Percentiles rank a stretch among this genome's conserved stretches.
Conservation (phyloP, 2,797 vertebrate species). For the Threskiornis aethiopicus region DNA sequence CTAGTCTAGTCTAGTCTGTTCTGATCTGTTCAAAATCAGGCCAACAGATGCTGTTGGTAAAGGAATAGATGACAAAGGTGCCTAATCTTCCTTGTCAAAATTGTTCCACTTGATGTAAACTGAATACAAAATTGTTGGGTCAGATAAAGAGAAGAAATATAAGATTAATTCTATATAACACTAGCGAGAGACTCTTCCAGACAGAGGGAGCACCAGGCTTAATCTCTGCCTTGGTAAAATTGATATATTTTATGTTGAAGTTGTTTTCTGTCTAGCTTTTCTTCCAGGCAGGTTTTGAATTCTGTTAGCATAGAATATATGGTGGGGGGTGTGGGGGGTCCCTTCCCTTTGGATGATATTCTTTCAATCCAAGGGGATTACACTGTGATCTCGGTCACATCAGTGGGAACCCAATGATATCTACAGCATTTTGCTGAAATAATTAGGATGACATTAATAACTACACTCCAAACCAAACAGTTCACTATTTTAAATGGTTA, state of each 20-base stretch:
- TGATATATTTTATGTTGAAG: background rate
- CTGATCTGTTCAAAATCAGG: background rate
- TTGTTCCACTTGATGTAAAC: background rate
- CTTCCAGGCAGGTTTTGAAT: background rate
- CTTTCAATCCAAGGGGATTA: background rate
- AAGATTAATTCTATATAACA: background rate
- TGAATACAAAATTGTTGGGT: background rate
- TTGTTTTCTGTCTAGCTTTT: background rate
- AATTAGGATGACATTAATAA: background rate
- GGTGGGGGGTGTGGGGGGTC: background rate
- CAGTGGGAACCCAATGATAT: background rate
- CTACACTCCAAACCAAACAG: background rate
- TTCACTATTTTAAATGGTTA: background rate
- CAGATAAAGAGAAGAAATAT: background rate
- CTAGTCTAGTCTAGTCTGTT: background rate
- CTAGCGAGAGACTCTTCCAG: background rate
- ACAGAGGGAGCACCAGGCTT: background rate
- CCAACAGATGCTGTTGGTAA: background rate
- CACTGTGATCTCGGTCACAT: background rate
- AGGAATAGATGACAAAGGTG: background rate
- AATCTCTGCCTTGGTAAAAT: background rate
- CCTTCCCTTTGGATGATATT: background rate
- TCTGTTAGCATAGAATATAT: background rate
- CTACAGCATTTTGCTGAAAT: background rate
- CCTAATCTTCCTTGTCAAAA: background rate